Evolutionary conservation across 1,140 invertebrate species (phyloP), one percentile per base, ranked within the genome.

Genomic region (Phthorimaea operculella): DNA sequence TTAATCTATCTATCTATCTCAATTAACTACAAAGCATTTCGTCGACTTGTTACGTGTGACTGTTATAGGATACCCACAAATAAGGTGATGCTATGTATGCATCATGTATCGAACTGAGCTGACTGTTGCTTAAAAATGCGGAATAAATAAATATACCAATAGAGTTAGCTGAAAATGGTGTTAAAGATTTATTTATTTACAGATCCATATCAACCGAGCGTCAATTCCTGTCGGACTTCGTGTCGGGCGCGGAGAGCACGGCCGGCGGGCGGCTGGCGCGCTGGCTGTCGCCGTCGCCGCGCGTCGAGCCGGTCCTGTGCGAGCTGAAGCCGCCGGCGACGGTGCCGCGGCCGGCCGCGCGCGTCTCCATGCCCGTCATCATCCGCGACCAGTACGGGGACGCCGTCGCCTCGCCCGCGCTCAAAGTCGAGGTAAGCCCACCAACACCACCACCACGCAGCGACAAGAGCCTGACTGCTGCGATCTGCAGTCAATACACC

Each of bases 301-400:
- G 93, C 55, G 92, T 98, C 1, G 97, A 98, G 86, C 94, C 96
- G 1, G 86, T 90, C 55, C 90, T 91, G 72, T 98, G 95, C 83
- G 92, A 96, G 76, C 89, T 97, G 36, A 85, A 93, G 52, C 92
- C 92, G 69, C 91, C 91, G 4, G 87, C 90, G 48, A 91, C 94
- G 36, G 92, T 92, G 15, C 85, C 97, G 61, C 90, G 92, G 52
- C 95, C 94, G 60, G 93, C 94, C 39, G 93, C 92, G 89, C 93
- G 94, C 6, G 89, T 93, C 0, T 89, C 92, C 47, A 87, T 99
- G 34, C 94, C 93, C 2, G 88, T 99, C 5, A 85, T 94, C 49
- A 94, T 95, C 18, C 90, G 93, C 64, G 97, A 99, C 84, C 97
- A 99, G 84, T 97, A 98, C 78, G 93, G 93, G 0, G 92, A 97